Percentiles rank a stretch among this genome's conserved stretches.
These are phyloP conservation scores for Cynodonichthys magdalenae DNA, from an alignment of 2,797 vertebrate genomes.

Conservation along the genomic window DNA sequence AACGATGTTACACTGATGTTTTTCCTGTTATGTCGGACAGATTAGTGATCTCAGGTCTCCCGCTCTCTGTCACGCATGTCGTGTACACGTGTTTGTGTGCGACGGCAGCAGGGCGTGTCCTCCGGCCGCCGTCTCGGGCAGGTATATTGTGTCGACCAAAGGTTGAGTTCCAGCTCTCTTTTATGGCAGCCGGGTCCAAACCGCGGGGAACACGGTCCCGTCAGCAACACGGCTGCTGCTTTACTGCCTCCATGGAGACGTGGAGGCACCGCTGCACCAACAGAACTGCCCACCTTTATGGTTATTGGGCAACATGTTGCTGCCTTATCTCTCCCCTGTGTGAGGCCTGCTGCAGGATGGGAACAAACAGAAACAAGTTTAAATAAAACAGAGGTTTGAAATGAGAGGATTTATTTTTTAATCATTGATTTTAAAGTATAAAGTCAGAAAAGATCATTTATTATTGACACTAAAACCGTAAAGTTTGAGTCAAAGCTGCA, in stretches of 20 bases:
- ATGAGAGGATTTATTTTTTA: too few species aligned
- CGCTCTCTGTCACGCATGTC: constrained; percentile 1
- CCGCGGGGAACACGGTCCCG: constrained; percentile 31
- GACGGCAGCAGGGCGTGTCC: constrained; percentile 46
- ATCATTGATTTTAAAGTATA: too few species aligned
- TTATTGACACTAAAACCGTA: too few species aligned
- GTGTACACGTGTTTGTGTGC: constrained; percentile 37
- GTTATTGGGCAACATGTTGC: constrained; percentile 46
- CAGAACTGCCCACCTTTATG: constrained; percentile 61
- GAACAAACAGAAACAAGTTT: neutral
- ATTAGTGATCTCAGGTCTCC: constrained; percentile 19
- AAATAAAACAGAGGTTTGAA: neutral
- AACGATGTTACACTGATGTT: too few species aligned
- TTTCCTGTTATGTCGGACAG: too few species aligned
- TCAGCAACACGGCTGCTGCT: constrained; percentile 63
- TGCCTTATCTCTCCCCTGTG: constrained; percentile 61
- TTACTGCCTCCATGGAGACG: constrained; percentile 69
- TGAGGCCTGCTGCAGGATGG: constrained; percentile 32
- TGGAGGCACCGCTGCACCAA: constrained; percentile 54
- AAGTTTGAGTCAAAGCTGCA: too few species aligned
- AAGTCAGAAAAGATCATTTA: too few species aligned
- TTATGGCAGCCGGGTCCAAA: constrained; percentile 72
- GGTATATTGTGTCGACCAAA: constrained; percentile 73
- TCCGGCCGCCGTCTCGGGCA: constrained; percentile 50
- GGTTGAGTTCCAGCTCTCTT: constrained; percentile 81